Evolutionary conservation across 2,113 vertebrate genomes (phyloP).

Genomic region (Coptodon rendalli): DNA sequence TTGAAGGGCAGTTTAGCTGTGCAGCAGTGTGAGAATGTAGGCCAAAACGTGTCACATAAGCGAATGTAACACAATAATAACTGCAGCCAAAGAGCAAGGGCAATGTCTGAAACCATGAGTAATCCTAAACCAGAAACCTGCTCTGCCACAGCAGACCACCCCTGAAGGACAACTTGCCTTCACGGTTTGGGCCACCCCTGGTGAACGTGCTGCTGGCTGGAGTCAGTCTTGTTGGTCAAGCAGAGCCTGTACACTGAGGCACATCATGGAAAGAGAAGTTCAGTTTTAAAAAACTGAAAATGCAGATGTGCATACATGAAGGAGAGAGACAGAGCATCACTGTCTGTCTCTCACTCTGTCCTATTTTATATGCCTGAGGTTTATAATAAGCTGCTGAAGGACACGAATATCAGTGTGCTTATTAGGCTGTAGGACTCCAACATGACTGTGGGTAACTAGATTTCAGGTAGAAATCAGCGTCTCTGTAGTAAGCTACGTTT

Average conservation of each 20-base stretch:
- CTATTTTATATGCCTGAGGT: background rate
- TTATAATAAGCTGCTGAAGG: background rate
- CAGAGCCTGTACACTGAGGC: background rate
- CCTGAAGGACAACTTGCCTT: background rate
- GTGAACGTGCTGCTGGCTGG: background rate
- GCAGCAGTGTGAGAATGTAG: background rate
- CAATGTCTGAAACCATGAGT: background rate
- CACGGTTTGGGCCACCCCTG: background rate
- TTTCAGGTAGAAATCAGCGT: background rate
- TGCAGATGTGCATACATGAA: background rate
- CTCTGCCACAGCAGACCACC: slow-evolving; percentile 23
- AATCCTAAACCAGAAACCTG: background rate
- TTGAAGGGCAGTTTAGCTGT: background rate
- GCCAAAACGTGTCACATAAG: background rate
- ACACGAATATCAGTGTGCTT: background rate
- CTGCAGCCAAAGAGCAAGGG: background rate
- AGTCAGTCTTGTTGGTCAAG: slow-evolving; percentile 1
- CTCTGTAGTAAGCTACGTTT: background rate
- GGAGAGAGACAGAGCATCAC: background rate
- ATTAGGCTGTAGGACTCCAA: background rate
- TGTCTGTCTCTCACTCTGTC: background rate
- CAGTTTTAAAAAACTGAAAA: background rate
- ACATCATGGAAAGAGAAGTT: background rate
- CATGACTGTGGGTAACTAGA: background rate
- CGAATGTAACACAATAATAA: background rate